phyloP scores from a whole-genome alignment of 2,113 vertebrate species.

The Eolophus roseicapilla region DNA sequence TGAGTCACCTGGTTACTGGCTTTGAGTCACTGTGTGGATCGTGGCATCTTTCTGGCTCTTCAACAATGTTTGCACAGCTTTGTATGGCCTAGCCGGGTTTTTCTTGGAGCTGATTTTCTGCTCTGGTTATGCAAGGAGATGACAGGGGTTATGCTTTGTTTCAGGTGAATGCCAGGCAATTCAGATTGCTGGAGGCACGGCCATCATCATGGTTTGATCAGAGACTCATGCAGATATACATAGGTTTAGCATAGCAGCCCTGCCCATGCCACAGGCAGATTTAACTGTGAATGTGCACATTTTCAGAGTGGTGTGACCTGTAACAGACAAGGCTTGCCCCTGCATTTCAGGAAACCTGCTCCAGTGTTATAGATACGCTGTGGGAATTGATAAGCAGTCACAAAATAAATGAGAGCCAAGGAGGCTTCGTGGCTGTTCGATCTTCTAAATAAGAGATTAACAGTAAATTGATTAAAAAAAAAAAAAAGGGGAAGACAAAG shows the following conservation, averaged over 20 bases:
- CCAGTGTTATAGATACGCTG: neutral
- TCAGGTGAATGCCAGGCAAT: neutral
- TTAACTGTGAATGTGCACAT: neutral
- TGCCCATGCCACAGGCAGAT: accelerated
- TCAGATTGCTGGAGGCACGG: neutral
- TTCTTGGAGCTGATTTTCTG: neutral
- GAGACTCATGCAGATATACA: neutral
- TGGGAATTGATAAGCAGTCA: neutral
- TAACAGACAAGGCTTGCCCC: neutral
- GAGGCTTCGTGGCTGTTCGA: neutral
- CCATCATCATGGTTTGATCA: neutral
- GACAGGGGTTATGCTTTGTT: neutral
- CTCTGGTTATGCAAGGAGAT: neutral
- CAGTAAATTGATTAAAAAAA: neutral
- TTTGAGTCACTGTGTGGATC: neutral
- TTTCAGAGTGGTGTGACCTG: neutral
- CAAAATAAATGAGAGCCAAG: neutral
- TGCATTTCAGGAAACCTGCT: neutral
- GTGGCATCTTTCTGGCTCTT: neutral
- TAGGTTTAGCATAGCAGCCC: neutral
- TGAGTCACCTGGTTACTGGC: neutral
- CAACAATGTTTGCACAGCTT: neutral
- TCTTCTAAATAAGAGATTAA: neutral
- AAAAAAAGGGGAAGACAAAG: neutral
- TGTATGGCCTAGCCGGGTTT: neutral